phyloP scores from a whole-genome alignment of 2,888 invertebrate genomes.

The Rhopalosiphum nymphaeae region DNA sequence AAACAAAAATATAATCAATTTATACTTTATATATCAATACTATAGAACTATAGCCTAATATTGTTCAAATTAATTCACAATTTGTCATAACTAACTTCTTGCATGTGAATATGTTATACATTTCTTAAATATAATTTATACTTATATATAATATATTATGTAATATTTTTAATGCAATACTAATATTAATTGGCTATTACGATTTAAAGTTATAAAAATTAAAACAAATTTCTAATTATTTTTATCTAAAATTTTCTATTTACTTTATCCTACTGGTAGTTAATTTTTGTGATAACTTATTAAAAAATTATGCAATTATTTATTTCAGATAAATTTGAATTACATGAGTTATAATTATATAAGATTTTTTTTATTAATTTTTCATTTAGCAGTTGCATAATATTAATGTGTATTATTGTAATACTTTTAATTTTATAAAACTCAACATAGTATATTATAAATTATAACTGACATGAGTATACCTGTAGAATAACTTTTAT shows the following conservation, averaged over 20 bases:
- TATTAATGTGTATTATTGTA: background rate
- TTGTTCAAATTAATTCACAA: background rate
- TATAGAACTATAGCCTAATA: background rate
- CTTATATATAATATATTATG: background rate
- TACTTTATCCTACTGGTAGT: background rate
- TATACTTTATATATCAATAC: background rate
- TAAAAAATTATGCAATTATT: background rate
- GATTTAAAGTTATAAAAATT: background rate
- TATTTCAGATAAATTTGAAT: background rate
- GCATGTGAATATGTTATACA: background rate
- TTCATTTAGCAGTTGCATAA: no score
- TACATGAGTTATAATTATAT: background rate
- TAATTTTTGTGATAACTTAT: background rate
- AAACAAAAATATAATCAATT: background rate
- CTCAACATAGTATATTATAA: background rate
- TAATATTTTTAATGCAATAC: background rate
- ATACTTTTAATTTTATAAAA: background rate
- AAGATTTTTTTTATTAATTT: no score
- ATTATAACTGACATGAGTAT: background rate
- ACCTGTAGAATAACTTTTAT: background rate
- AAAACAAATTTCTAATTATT: background rate
- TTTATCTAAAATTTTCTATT: background rate
- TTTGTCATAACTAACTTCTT: background rate
- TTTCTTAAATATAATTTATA: background rate
- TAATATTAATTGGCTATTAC: background rate